Evolutionary conservation across 2,797 vertebrate genomes (phyloP), one percentile per base, ranked within the genome.

Genomic region (Microtus agrestis): DNA sequence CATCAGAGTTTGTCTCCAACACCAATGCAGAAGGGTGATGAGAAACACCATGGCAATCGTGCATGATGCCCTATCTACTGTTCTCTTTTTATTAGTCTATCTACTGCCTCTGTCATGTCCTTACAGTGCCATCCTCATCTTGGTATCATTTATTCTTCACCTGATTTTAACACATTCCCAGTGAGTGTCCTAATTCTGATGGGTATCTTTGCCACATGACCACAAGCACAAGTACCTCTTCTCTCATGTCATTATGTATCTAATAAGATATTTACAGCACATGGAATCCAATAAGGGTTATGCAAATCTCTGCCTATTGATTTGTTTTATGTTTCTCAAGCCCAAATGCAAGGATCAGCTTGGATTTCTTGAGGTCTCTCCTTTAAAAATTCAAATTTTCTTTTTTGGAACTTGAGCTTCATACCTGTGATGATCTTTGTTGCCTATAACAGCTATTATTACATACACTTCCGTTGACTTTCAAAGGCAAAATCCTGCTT

Each of bases 401-500:
- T 91, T 93, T 87, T 81, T 69, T 91, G 61, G 23, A 86, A 63
- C 10, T 92, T 81, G 69, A 71, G 76, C 17, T 88, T 73, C 8
- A 5, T 65, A 88, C 25, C 59, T 34, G 29, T 67, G 59, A 87
- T 1, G 27, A 85, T 48, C 73, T 90, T 91, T 85, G 71, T 48
- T 92, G 88, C 29, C 61, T n/a, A 48, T 15, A 85, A 77, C 6
- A 85, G 71, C 51, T 19, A 0, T 94, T 91, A n/a, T 88, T 27
- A 85, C 14, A 91, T 37, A 67, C 5, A 63, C 43, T 87, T 94
- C 3, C 40, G 81, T 82, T 46, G 67, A 21, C 19, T 71, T 91
- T 81, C 82, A 69, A 77, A 92, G 71, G 59, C 81, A 85, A 80
- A 63, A 69, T 74, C 71, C 80, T 93, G 40, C 71, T 94, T 93